Evolutionary conservation across 2,888 invertebrate genomes (phyloP).

Genomic region (Desoria tigrina): DNA sequence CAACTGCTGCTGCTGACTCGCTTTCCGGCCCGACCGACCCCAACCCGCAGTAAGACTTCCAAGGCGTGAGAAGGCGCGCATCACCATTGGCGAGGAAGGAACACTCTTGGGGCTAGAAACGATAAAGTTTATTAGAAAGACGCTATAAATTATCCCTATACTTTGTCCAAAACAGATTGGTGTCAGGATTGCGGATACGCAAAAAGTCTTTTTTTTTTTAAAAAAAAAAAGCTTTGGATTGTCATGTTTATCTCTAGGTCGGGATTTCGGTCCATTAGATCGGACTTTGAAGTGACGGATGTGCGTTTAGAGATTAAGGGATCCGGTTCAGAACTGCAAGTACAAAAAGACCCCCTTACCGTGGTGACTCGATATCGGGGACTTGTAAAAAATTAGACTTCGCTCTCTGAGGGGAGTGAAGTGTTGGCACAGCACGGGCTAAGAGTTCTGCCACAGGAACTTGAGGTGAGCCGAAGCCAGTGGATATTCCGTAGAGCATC

Average conservation of each 20-base stretch:
- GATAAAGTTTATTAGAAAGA: no score
- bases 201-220: no score
- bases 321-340: no score
- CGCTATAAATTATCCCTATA: neutral
- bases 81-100: constrained; percentile 91
- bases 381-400: constrained; percentile 88
- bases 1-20: constrained; percentile 61
- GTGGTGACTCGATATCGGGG: constrained; percentile 82
- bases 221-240: no score
- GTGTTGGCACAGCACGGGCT: constrained; percentile 80
- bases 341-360: constrained; percentile 56
- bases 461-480: constrained; percentile 89
- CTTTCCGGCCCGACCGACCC: constrained; percentile 78
- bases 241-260: no score
- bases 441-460: constrained; percentile 87
- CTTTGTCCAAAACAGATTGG: no score
- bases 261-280: no score
- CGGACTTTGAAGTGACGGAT: no score
- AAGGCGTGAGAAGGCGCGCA: constrained; percentile 84
- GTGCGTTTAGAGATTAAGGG: no score
- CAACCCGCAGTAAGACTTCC: constrained; percentile 88
- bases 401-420: constrained; percentile 81
- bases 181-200: no score
- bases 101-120: constrained; percentile 83
- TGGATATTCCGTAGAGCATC: constrained; percentile 91